Evolutionary conservation across 2,888 invertebrate species (phyloP), one percentile per base, ranked within the genome.

Genomic region (Alloplasta piceator): DNA sequence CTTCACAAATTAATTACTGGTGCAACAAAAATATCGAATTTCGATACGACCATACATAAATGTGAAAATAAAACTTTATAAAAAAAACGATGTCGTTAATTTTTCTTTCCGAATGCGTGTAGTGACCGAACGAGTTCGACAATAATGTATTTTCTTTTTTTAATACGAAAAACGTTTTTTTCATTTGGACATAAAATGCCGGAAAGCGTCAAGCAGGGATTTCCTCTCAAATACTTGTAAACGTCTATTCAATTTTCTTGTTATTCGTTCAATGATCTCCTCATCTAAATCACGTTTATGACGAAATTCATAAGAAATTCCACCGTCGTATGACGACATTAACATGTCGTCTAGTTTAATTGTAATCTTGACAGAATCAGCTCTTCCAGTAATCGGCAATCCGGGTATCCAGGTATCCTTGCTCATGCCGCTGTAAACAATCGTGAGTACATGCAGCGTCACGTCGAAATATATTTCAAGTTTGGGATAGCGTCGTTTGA

Each of bases 181-280:
- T 41, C 26, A 58, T n/a, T 52, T 26, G 41, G 50, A 26, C 66
- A 80, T 80, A 38, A 80, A 76, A n/a, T 63, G n/a, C 16, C 64
- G 48, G 12, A 80, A 80, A 9, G 80, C 66, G 36, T 72, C 66
- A 6, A 7, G 12, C 7, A 80, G 12, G 5, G 66, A 55, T 16
- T n/a, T 6, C 48, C 12, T 26, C 6, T 5, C 5, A 7, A 76
- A 76, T n/a, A 76, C 14, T 1, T 10, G 4, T 12, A 76, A 6
- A 7, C 60, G 66, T 12, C 12, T 1, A 0, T 9, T 6, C 56
- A 80, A 76, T 36, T 26, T 39, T 10, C 12, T 7, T 6, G 0
- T 3, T 3, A 71, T n/a, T 38, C 14, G 16, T 39, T 26, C 9
- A 14, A 16, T 10, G 26, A 3, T 58, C 16, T 6, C 14, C 14